A percentile compares a stretch with the other conserved stretches of the same genome.
Conservation (phyloP, 1,140 invertebrate genomes). For the Lepidurus arcticus region DNA sequence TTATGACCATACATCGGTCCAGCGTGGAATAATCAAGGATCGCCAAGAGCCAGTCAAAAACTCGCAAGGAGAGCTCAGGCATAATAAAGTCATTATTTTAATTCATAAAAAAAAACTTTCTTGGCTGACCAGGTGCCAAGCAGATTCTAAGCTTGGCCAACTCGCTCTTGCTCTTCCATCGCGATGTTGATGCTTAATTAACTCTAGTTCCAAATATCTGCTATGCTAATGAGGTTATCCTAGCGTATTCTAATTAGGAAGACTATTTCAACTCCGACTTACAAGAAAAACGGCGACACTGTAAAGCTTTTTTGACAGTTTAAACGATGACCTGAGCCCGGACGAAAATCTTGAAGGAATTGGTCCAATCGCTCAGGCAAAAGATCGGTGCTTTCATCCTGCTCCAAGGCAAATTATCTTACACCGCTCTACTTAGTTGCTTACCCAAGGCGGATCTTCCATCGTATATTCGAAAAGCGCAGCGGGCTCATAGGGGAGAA, state of each 20-base stretch:
- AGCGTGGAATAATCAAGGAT: not conserved
- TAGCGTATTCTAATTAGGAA: not conserved
- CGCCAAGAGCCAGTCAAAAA: not conserved
- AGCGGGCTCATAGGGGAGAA: not conserved
- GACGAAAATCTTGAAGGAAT: no score
- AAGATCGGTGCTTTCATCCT: not conserved
- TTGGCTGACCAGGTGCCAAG: not conserved
- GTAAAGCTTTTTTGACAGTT: no score
- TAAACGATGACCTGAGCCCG: no score
- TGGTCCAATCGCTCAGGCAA: no score
- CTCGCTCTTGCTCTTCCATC: not conserved
- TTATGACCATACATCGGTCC: not conserved
- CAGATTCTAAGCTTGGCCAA: not conserved
- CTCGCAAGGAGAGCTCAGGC: not conserved
- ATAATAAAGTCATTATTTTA: slow-evolving; percentile 22
- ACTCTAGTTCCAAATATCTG: not conserved
- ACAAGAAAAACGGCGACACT: not conserved
- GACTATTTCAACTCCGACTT: not conserved
- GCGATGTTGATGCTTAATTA: not conserved
- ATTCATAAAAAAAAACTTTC: not conserved
- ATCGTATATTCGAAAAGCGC: no score
- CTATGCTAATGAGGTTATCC: not conserved
- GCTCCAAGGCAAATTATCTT: not conserved
- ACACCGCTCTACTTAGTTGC: not conserved
- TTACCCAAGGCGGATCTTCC: no score